Percentiles rank a stretch among this genome's conserved stretches.
phyloP scores from a whole-genome alignment of 2,888 invertebrate genomes.

The Polymixis lichenea region DNA sequence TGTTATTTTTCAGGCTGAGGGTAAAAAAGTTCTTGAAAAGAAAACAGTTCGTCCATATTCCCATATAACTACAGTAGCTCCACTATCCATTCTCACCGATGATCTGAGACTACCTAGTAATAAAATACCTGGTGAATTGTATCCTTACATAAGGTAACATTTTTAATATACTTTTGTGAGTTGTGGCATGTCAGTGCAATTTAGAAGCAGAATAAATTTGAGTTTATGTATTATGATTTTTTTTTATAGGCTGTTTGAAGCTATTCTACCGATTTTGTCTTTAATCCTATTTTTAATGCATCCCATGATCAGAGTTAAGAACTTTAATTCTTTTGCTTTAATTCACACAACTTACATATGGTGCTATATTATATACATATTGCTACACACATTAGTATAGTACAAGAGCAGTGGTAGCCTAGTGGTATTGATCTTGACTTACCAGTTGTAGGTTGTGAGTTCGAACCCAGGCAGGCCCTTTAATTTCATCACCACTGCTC shows the following conservation, averaged over 20 bases:
- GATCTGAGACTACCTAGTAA: slow-evolving; percentile 91
- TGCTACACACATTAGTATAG: neutral
- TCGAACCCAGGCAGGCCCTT: no score
- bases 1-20: slow-evolving; percentile 73
- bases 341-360: neutral
- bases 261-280: neutral
- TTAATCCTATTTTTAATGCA: no score
- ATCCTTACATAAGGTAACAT: slow-evolving; percentile 90
- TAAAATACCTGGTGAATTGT: slow-evolving; percentile 93
- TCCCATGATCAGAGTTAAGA: no score
- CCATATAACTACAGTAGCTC: slow-evolving; percentile 94
- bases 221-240: neutral
- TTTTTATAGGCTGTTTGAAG: neutral
- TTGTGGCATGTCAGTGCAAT: neutral
- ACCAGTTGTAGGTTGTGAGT: no score
- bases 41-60: slow-evolving; percentile 90
- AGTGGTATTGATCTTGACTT: neutral
- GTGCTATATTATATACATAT: no score
- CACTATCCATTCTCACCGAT: slow-evolving; percentile 95
- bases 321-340: neutral
- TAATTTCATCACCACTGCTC: no score
- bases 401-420: neutral
- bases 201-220: neutral
- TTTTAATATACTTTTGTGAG: neutral
- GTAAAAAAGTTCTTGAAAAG: slow-evolving; percentile 59